These are phyloP conservation scores for Coecobrya sp. DNA, from an alignment of 2,888 invertebrate genomes.

Conservation along the genomic window DNA sequence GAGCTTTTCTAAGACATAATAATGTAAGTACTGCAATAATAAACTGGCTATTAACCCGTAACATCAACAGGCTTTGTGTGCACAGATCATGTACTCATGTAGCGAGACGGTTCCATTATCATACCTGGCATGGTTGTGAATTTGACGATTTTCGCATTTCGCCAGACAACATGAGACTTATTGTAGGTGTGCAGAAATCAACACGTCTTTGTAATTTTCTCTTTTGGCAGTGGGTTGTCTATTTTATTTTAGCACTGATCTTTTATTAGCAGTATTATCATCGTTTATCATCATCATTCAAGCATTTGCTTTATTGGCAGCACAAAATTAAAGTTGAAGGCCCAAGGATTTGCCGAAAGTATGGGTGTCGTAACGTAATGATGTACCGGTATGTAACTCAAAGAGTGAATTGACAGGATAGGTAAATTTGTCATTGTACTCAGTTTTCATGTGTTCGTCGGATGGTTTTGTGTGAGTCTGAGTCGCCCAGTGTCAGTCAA, in stretches of 20 bases:
- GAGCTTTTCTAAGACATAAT: background rate
- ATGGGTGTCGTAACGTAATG: too few relatives aligned
- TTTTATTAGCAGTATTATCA: background rate
- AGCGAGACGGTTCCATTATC: constrained; percentile 50
- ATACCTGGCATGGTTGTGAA: background rate
- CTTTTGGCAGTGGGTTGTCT: background rate
- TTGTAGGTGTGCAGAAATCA: background rate
- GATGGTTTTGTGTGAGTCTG: background rate
- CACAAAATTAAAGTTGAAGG: background rate
- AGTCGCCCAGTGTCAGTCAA: constrained; percentile 21
- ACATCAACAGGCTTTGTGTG: background rate
- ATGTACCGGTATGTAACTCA: background rate
- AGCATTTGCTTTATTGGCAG: constrained; percentile 39
- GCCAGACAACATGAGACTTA: background rate
- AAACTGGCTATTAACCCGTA: constrained; percentile 34
- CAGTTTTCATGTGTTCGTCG: background rate
- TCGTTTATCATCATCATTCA: background rate
- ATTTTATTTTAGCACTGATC: background rate
- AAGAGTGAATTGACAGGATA: background rate
- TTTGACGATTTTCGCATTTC: background rate
- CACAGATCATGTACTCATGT: constrained; percentile 16
- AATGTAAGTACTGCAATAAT: background rate
- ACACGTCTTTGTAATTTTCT: background rate
- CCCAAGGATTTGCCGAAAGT: background rate
- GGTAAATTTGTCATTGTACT: background rate